These are phyloP conservation scores for Drosophila paramelanica DNA, from an alignment of 2,888 invertebrate genomes.

Conservation along the genomic window DNA sequence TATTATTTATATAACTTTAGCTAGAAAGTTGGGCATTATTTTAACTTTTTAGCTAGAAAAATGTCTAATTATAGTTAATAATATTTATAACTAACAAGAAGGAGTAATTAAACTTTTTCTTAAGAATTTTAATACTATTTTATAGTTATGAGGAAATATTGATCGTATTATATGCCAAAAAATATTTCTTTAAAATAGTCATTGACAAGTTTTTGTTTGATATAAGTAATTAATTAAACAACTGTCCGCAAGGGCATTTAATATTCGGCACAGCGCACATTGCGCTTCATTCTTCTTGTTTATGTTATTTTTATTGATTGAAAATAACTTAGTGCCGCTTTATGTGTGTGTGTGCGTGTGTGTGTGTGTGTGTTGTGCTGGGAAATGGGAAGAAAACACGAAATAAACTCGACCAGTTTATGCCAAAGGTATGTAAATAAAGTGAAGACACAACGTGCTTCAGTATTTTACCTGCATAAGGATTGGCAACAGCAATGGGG, in stretches of 20 bases:
- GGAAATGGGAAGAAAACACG: conserved; percentile 27
- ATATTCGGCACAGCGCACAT: background rate
- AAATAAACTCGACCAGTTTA: conserved; percentile 71
- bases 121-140: no score
- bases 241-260: conserved; percentile 8
- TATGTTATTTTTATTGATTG: conserved; percentile 79
- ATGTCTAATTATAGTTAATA: no score
- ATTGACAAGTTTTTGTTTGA: no score
- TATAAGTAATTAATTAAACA: background rate
- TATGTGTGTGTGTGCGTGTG: conserved; percentile 47
- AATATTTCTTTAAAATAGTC: background rate
- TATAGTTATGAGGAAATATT: no score
- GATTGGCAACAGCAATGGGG: background rate
- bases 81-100: no score
- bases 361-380: conserved; percentile 36
- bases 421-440: conserved; percentile 74
- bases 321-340: conserved; percentile 78
- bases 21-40: no score
- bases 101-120: no score
- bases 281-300: conserved; percentile 54
- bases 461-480: conserved; percentile 18
- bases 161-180: no score
- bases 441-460: conserved; percentile 40
- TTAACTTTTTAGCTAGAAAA: no score
- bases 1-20: no score